Percentiles rank a stretch among this genome's conserved stretches.
Conservation (phyloP, 2,797 vertebrate genomes). For the Cryptoprocta ferox region DNA sequence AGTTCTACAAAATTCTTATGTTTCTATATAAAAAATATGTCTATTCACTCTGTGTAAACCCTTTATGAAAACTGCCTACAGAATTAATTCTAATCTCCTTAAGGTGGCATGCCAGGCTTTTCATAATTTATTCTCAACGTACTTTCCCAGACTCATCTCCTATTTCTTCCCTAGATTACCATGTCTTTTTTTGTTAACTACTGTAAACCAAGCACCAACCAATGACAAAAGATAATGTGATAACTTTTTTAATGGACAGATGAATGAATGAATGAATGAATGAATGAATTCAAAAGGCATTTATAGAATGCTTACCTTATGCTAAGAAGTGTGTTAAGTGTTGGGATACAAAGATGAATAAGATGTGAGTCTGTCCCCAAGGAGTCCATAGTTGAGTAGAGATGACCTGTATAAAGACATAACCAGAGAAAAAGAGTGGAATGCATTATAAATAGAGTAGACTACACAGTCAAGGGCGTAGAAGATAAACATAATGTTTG, state of each 20-base stretch:
- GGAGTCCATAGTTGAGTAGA: background rate
- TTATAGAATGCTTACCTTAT: background rate
- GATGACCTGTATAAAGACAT: background rate
- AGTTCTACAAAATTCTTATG: background rate
- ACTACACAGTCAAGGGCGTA: background rate
- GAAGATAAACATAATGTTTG: background rate
- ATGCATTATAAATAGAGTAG: background rate
- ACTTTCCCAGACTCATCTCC: background rate
- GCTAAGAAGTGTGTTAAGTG: slow-evolving; percentile 5
- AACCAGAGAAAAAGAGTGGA: background rate
- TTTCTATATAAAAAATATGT: slow-evolving; percentile 5
- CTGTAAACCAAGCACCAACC: background rate
- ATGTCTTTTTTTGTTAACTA: background rate
- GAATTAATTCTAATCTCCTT: background rate
- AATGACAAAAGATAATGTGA: background rate
- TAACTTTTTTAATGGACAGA: background rate
- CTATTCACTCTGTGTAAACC: background rate
- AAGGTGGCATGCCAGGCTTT: background rate
- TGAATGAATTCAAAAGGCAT: background rate
- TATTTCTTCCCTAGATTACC: background rate
- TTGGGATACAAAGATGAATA: background rate
- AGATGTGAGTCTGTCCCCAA: background rate
- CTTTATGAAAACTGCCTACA: background rate
- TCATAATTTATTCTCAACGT: background rate
- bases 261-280: background rate